Percentiles rank a stretch among this genome's conserved stretches.
Conservation (phyloP, 1,140 invertebrate species). For the Polyergus mexicanus region DNA sequence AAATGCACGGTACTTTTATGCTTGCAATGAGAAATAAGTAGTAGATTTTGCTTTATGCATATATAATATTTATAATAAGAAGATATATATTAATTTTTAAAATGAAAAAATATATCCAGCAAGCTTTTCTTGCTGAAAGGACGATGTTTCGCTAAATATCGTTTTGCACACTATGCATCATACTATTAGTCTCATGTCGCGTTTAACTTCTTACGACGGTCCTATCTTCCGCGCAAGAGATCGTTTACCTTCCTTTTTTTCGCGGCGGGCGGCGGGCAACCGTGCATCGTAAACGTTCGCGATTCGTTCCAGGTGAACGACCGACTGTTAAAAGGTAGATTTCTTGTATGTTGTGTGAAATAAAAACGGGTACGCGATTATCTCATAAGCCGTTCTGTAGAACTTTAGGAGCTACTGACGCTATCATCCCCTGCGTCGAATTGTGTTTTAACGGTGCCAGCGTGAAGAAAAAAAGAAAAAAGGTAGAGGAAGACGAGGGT, state of each 20-base stretch:
- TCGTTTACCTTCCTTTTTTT: constrained; percentile 25
- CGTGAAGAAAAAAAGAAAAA: background rate
- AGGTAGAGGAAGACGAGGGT: constrained; percentile 57
- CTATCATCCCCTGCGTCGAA: constrained; percentile 19
- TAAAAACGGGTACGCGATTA: constrained; percentile 41
- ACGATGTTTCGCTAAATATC: constrained; percentile 24
- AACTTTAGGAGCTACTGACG: constrained; percentile 47
- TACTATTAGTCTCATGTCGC: constrained; percentile 26
- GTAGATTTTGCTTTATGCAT: background rate
- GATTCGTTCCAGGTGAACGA: constrained; percentile 28
- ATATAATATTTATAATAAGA: background rate
- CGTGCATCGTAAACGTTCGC: constrained; percentile 30
- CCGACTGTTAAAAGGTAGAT: constrained; percentile 30
- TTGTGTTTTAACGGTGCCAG: constrained; percentile 18
- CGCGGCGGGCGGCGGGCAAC: background rate
- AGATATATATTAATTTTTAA: background rate
- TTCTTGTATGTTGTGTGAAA: background rate
- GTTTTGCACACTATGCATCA: constrained; percentile 19
- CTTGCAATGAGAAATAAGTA: background rate
- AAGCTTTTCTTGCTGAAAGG: background rate
- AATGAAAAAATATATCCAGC: background rate
- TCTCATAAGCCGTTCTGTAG: constrained; percentile 55
- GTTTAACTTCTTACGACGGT: constrained; percentile 46
- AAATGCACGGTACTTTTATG: background rate
- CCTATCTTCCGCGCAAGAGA: constrained; percentile 10